phyloP scores from a whole-genome alignment of 2,797 vertebrate species.

The Rhinogobio ventralis region DNA sequence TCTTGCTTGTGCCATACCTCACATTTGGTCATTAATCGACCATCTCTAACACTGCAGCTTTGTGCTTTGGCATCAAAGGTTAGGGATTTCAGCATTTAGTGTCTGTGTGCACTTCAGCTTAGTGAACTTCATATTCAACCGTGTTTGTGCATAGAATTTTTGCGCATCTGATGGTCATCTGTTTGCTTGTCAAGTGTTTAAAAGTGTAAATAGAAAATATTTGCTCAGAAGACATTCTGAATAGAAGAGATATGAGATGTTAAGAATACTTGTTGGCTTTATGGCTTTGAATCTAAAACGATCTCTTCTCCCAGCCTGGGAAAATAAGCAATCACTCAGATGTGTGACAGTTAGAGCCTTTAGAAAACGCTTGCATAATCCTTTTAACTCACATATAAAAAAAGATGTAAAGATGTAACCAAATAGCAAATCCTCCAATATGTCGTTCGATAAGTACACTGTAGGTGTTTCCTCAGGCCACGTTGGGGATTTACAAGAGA shows the following conservation, averaged over 20 bases:
- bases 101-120: slow-evolving; percentile 29
- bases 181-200: slow-evolving; percentile 38
- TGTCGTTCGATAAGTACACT: slow-evolving; percentile 4
- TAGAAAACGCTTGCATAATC: neutral
- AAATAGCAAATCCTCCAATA: slow-evolving; percentile 10
- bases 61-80: slow-evolving; percentile 56
- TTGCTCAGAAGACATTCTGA: neutral
- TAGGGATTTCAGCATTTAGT: slow-evolving; percentile 17
- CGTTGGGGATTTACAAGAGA: slow-evolving; percentile 27
- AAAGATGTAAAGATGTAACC: slow-evolving; percentile 6
- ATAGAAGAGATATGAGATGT: slow-evolving; percentile 25
- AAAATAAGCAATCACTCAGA: slow-evolving; percentile 28
- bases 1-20: slow-evolving; percentile 74
- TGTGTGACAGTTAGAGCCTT: slow-evolving; percentile 21
- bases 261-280: slow-evolving; percentile 35
- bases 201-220: slow-evolving; percentile 24
- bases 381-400: neutral
- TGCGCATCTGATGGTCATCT: slow-evolving; percentile 19
- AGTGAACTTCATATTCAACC: neutral
- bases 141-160: slow-evolving; percentile 24
- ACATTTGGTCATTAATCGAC: slow-evolving; percentile 72
- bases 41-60: slow-evolving; percentile 71
- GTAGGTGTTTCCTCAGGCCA: slow-evolving; percentile 18
- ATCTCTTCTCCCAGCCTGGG: slow-evolving; percentile 10
- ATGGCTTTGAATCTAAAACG: slow-evolving; percentile 16